These are phyloP conservation scores for Loriculus beryllinus DNA, from an alignment of 2,797 vertebrate genomes.

Conservation along the genomic window DNA sequence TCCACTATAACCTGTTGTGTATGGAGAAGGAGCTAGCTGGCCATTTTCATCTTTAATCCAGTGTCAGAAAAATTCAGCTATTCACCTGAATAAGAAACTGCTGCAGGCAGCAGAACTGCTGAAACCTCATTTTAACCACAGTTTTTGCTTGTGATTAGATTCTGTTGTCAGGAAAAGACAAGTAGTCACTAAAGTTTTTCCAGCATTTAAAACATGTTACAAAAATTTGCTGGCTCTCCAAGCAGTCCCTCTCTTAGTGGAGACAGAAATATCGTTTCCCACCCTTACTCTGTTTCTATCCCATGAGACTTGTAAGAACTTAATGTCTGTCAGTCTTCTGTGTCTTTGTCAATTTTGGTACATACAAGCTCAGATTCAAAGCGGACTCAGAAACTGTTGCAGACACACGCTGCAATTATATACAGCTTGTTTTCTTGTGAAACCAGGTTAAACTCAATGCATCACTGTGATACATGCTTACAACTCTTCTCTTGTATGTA, in stretches of 20 bases:
- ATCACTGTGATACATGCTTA: neutral
- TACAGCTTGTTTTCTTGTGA: neutral
- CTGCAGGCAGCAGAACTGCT: neutral
- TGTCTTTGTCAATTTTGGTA: neutral
- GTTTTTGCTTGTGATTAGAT: neutral
- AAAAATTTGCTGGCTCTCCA: neutral
- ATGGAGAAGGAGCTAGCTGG: neutral
- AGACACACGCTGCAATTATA: neutral
- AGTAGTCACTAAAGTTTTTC: neutral
- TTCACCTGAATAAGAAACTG: neutral
- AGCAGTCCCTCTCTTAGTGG: neutral
- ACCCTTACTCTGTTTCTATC: neutral
- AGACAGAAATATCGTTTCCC: accelerated
- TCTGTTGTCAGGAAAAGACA: neutral
- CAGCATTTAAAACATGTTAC: neutral
- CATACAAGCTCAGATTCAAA: neutral
- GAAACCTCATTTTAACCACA: neutral
- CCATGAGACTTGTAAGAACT: neutral
- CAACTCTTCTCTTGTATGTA: neutral
- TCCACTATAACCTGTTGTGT: no score
- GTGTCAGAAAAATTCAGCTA: neutral
- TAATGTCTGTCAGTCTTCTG: neutral
- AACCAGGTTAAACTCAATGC: neutral
- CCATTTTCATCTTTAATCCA: neutral
- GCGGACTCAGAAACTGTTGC: neutral